phyloP scores from a whole-genome alignment of 2,797 vertebrate species.

The Lepus townsendii region DNA sequence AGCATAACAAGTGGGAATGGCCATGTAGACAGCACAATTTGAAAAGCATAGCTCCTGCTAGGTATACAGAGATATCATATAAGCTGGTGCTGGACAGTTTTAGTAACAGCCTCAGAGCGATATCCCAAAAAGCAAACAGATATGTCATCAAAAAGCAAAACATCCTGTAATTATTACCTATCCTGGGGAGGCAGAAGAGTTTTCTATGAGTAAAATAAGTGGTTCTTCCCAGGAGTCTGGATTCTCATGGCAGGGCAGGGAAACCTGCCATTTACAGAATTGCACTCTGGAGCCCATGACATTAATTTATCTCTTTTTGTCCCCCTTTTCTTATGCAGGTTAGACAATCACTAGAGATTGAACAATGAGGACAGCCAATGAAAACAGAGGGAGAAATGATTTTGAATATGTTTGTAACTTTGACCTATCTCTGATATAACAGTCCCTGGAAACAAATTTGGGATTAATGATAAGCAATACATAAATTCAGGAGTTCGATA shows the following conservation, averaged over 20 bases:
- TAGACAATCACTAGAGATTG: conserved; percentile 26
- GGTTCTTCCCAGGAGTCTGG: conserved; percentile 13
- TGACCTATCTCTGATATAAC: conserved; percentile 17
- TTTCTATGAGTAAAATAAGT: conserved; percentile 38
- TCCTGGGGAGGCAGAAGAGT: background rate
- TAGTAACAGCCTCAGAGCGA: conserved; percentile 23
- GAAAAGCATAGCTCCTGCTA: background rate
- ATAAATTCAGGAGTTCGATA: conserved; percentile 45
- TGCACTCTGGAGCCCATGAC: conserved; percentile 38
- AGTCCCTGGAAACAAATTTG: conserved; percentile 51
- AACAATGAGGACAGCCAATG: conserved; percentile 19
- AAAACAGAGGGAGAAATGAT: conserved; percentile 38
- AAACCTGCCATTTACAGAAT: conserved; percentile 18
- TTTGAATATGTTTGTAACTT: conserved; percentile 50
- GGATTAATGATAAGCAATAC: conserved; percentile 40
- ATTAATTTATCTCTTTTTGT: conserved; percentile 61
- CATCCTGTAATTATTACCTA: conserved; percentile 28
- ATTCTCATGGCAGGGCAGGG: background rate
- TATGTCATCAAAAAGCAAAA: conserved; percentile 31
- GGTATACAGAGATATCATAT: background rate
- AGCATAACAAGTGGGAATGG: background rate
- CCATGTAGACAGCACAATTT: background rate
- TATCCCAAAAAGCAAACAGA: conserved; percentile 48
- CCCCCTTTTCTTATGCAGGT: conserved; percentile 11
- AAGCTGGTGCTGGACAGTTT: background rate